phyloP scores from a whole-genome alignment of 2,113 vertebrate species.

The Psophia crepitans region DNA sequence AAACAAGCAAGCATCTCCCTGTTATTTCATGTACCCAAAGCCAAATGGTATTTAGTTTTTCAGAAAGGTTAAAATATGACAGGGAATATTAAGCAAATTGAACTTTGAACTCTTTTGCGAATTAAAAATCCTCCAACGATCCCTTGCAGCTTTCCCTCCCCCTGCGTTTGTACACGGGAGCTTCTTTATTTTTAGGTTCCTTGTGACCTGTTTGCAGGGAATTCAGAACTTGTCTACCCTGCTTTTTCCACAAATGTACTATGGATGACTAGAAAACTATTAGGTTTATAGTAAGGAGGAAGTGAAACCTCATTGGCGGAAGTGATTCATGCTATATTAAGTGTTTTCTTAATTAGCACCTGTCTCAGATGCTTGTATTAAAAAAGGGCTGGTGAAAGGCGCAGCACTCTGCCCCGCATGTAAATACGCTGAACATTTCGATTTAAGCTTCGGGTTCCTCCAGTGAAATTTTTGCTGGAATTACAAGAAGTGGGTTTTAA shows the following conservation, averaged over 20 bases:
- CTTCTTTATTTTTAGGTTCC: constrained; percentile 40
- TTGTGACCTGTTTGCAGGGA: constrained; percentile 35
- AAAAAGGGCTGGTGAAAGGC: not conserved
- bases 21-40: not conserved
- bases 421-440: not conserved
- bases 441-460: not conserved
- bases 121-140: not conserved
- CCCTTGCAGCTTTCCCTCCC: not conserved
- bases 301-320: not conserved
- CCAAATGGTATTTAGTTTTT: not conserved
- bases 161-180: not conserved
- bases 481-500: not conserved
- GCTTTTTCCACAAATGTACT: not conserved
- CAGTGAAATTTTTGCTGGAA: not conserved
- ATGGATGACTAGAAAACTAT: not conserved
- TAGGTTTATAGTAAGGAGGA: constrained; percentile 9
- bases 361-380: not conserved
- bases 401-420: not conserved
- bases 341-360: constrained; percentile 19
- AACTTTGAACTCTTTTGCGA: not conserved
- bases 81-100: not conserved
- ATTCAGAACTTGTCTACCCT: constrained; percentile 35
- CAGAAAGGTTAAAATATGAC: not conserved
- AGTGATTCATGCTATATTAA: constrained; percentile 10
- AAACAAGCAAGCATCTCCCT: fast-evolving